A percentile compares a stretch with the other conserved stretches of the same genome.
phyloP scores from a whole-genome alignment of 1,140 invertebrate species.

The Drosophila leontia region DNA sequence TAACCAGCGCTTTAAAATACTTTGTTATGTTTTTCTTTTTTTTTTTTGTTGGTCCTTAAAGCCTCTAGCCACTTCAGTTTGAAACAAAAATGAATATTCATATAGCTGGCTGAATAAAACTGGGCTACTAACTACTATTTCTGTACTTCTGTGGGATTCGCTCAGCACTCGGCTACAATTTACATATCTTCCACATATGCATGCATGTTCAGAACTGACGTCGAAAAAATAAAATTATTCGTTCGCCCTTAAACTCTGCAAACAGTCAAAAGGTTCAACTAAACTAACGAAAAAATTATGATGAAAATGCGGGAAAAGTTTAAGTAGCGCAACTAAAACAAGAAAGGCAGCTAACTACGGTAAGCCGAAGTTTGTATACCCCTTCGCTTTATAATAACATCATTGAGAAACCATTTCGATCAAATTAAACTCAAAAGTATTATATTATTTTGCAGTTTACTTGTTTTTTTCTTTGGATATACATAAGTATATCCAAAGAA shows the following conservation, averaged over 20 bases:
- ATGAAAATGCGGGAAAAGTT: conserved; percentile 27
- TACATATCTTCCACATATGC: conserved; percentile 65
- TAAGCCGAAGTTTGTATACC: too few relatives aligned
- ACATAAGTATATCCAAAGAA: too few relatives aligned
- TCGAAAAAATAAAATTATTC: conserved; percentile 17
- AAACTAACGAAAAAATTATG: conserved; percentile 12
- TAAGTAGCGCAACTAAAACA: conserved; percentile 26
- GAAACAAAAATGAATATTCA: conserved; percentile 65
- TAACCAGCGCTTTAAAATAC: conserved; percentile 23
- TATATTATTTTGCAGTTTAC: too few relatives aligned
- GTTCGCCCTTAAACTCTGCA: conserved; percentile 37
- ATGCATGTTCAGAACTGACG: conserved; percentile 5
- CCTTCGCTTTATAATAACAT: too few relatives aligned
- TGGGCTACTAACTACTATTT: conserved; percentile 28
- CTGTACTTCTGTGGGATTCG: conserved; percentile 35
- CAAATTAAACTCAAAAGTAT: too few relatives aligned
- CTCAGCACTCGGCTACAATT: conserved; percentile 47
- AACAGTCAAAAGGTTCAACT: conserved; percentile 35
- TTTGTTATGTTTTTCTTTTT: not conserved
- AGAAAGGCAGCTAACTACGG: too few relatives aligned
- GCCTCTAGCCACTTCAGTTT: not conserved
- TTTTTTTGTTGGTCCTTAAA: not conserved
- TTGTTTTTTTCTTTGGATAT: too few relatives aligned
- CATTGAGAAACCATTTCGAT: too few relatives aligned
- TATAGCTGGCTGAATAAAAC: conserved; percentile 42